A percentile compares a stretch with the other conserved stretches of the same genome.
phyloP scores from a whole-genome alignment of 1,140 invertebrate species.

The Zaprionus ornatus region DNA sequence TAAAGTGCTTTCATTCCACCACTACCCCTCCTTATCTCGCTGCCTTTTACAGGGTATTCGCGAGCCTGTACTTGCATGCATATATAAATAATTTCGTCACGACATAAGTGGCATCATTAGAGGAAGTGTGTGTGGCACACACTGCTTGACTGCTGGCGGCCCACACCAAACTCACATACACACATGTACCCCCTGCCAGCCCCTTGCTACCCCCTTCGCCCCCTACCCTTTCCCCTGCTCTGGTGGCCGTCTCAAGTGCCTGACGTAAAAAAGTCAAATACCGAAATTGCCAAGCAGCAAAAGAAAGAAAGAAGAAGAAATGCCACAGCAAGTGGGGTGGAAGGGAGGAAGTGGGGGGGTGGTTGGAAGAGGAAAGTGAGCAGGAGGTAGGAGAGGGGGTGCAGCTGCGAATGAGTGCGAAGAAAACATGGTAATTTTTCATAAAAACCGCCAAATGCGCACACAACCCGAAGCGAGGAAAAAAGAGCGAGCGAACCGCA shows the following conservation, averaged over 20 bases:
- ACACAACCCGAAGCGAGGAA: constrained; percentile 71
- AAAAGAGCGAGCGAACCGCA: constrained; percentile 31
- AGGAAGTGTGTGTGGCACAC: constrained; percentile 65
- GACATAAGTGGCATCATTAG: constrained; percentile 82
- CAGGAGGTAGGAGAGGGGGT: not conserved
- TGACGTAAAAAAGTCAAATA: constrained; percentile 78
- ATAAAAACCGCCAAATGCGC: constrained; percentile 81
- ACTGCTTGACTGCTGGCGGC: constrained; percentile 36
- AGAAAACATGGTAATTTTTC: constrained; percentile 82
- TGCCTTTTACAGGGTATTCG: constrained; percentile 40
- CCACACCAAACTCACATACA: constrained; percentile 32
- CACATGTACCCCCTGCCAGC: constrained; percentile 9
- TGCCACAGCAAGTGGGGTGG: constrained; percentile 42
- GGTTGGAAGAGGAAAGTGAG: not conserved
- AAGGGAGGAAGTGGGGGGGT: not conserved
- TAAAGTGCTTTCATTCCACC: not conserved
- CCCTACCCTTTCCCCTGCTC: not conserved
- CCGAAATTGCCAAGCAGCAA: constrained; percentile 70
- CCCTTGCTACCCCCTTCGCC: not conserved
- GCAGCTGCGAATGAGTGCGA: constrained; percentile 69
- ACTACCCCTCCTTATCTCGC: not conserved
- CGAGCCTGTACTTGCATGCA: constrained; percentile 49
- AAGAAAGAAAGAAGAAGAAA: constrained; percentile 34
- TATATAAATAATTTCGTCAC: constrained; percentile 81
- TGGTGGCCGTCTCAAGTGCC: constrained; percentile 64